These are phyloP conservation scores for Limonius californicus DNA, from an alignment of 1,140 invertebrate genomes.

Conservation along the genomic window DNA sequence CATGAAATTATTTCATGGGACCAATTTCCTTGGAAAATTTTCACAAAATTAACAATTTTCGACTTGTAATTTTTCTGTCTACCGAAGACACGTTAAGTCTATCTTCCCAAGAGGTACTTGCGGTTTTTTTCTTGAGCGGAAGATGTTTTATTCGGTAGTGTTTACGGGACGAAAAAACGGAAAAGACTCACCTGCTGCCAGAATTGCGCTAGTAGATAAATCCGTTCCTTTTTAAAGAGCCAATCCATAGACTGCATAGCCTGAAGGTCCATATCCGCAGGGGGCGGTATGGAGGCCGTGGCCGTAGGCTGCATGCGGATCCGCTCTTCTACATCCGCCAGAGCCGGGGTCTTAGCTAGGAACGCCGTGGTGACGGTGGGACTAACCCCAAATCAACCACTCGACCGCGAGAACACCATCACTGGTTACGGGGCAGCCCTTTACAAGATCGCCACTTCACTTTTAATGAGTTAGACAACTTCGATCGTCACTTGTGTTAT, in stretches of 20 bases:
- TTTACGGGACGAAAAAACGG: too few species aligned
- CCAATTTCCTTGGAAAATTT: too few species aligned
- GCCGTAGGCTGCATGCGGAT: slow-evolving; percentile 67
- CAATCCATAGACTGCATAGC: slow-evolving; percentile 90
- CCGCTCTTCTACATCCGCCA: slow-evolving; percentile 43
- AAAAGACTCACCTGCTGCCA: slow-evolving; percentile 81
- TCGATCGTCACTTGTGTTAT: not conserved
- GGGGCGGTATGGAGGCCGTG: slow-evolving; percentile 49
- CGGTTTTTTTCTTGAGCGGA: too few species aligned
- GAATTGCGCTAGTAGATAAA: slow-evolving; percentile 87
- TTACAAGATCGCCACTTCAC: slow-evolving; percentile 5
- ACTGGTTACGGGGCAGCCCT: not conserved
- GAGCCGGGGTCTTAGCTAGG: slow-evolving; percentile 30
- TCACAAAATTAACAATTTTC: too few species aligned
- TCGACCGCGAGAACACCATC: slow-evolving; percentile 15
- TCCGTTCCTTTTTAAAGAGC: slow-evolving; percentile 91
- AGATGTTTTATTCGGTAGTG: too few species aligned
- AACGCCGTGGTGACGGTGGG: slow-evolving; percentile 28
- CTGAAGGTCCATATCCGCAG: slow-evolving; percentile 74
- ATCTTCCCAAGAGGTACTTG: too few species aligned
- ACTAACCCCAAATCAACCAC: slow-evolving; percentile 14
- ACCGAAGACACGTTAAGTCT: too few species aligned
- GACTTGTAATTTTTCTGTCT: too few species aligned
- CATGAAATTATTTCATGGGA: too few species aligned
- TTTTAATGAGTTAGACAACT: not conserved